Evolutionary conservation across 1,140 invertebrate genomes (phyloP), one percentile per base, ranked within the genome.

Genomic region (Diprion similis): DNA sequence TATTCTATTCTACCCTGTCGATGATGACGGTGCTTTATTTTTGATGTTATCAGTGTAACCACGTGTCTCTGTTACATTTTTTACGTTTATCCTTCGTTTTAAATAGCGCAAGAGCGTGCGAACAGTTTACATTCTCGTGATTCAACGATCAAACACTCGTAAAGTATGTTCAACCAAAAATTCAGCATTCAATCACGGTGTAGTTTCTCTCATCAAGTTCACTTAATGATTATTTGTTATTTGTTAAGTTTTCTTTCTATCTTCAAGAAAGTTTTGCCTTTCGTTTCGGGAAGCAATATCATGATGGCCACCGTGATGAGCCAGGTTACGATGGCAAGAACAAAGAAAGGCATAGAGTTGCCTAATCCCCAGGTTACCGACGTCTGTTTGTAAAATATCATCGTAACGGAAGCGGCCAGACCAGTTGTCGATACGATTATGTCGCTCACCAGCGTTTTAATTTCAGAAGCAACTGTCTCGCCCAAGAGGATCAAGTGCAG

Each of bases 281-380:
- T 95, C 0, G 94, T 96, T 87, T 96, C 95, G 0, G 94, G 93
- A 19, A 94, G 88, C 59, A 92, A 86, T 59, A 91, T 76, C 0
- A 92, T 79, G 6, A 93, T 90, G 15, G 92, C 64, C 1, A 91
- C 78, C 1, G 92, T 93, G 78, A 91, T 90, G 17, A 51, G 0
- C 47, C 70, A 76, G 6, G 76, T 48, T 10, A 75, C 13, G 10
- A 91, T 87, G 0, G 92, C 87, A 84, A 96, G 96, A 19, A 91
- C 86, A 87, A 92, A 92, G 84, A 94, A 95, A 51, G 91, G 90
- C 69, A 90, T 90, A 19, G 79, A 78, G 47, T 82, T 76, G 80
- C 94, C 92, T 19, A 91, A 90, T 46, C 90, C 90, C 71, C 93
- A 90, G 3, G 81, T 82, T 76, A 90, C 87, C 67, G 87, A 87